Evolutionary conservation across 2,113 vertebrate genomes (phyloP), one percentile per base, ranked within the genome.

Genomic region (Chinchilla lanigera): DNA sequence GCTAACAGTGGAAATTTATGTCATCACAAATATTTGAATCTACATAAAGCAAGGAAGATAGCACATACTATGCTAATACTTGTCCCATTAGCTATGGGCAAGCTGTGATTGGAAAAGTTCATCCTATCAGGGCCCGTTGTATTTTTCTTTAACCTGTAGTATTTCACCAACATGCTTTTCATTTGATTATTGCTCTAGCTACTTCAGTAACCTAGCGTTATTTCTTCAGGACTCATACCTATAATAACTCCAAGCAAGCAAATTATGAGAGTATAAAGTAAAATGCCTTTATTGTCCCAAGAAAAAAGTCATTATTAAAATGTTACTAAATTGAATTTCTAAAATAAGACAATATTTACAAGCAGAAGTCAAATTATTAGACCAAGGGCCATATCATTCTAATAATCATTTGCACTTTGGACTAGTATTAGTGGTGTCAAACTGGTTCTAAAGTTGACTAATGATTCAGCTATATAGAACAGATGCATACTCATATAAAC

Each of bases 181-280:
- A 87, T 96, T 86, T 87, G 75, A 41, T 84, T 81, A 85, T 41
- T 75, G 56, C n/a, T 96, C 2, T 85, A 83, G 17, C 26, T 81
- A 52, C 50, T 94, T 86, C 60, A 92, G 87, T 94, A 41, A n/a
- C 11, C 82, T 90, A 75, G 14, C 11, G 47, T 7, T 88, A 12
- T 78, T 90, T 71, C 33, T 81, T 73, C 1, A 85, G 71, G 44
- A 47, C 33, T 86, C 89, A n/a, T 6, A 88, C 52, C 13, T 78
- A 28, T n/a, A 78, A 84, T 90, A 47, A 73, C 13, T 44, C 73
- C 50, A n/a, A 85, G 71, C n/a, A 81, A 75, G 47, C 47, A 91
- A 89, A 90, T 82, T 52, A 75, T 85, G 58, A 60, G 6, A 60
- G 22, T 60, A 60, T 60, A 24, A 58, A n/a, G n/a, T n/a, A n/a